Conservation (phyloP, 2,888 invertebrate genomes). For the Mystacides longicornis region DNA sequence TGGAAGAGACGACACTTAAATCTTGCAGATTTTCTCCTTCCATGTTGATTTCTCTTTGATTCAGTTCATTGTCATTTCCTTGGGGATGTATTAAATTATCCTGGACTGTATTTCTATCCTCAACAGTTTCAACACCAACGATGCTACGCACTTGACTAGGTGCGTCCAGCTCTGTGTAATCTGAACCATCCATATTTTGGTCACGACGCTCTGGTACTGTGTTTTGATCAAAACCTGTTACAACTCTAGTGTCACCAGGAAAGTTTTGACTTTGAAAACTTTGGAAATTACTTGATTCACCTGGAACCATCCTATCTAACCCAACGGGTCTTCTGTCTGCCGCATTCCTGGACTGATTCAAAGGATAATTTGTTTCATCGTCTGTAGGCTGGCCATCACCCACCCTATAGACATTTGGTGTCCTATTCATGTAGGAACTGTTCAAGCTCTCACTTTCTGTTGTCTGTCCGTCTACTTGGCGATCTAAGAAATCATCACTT, state of each 20-base stretch:
- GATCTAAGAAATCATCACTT: conserved; percentile 36
- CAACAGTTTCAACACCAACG: conserved; percentile 33
- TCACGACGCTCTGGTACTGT: conserved; percentile 35
- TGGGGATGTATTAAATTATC: conserved; percentile 29
- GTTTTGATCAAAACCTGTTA: conserved; percentile 40
- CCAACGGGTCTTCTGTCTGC: conserved; percentile 46
- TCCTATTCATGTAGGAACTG: conserved; percentile 27
- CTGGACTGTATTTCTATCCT: conserved; percentile 28
- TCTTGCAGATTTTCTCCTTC: conserved; percentile 54
- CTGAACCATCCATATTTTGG: conserved; percentile 43
- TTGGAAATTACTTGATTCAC: conserved; percentile 49
- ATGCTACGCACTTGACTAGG: conserved; percentile 35
- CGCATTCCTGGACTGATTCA: conserved; percentile 29
- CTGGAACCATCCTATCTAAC: conserved; percentile 55
- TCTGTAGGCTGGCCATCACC: conserved; percentile 42
- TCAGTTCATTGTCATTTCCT: conserved; percentile 31
- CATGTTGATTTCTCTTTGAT: conserved; percentile 49
- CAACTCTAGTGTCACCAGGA: conserved; percentile 44
- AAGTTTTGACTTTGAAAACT: conserved; percentile 38
- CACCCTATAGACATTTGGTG: conserved; percentile 35
- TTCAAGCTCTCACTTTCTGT: conserved; percentile 33
- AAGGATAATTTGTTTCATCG: conserved; percentile 35
- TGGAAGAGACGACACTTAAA: conserved; percentile 35
- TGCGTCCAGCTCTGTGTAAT: conserved; percentile 37
- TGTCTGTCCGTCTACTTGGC: conserved; percentile 42